Percentiles rank a stretch among this genome's conserved stretches.
phyloP scores from a whole-genome alignment of 2,888 invertebrate species.

The Suillia variegata region DNA sequence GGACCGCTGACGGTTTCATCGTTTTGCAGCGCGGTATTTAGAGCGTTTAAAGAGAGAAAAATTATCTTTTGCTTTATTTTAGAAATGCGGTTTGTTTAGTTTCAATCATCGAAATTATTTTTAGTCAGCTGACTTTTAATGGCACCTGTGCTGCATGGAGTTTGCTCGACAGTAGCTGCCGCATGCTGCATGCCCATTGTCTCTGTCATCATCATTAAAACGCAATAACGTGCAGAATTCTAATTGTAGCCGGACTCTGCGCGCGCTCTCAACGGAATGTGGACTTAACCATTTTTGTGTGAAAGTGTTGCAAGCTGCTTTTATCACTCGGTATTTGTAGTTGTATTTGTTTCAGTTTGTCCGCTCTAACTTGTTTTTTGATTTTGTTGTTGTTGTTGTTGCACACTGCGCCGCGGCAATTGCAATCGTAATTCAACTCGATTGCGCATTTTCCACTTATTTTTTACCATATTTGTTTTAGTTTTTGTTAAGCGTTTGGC shows the following conservation, averaged over 20 bases:
- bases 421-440: not conserved
- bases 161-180: too few relatives aligned
- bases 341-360: not conserved
- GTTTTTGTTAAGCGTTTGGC: too few relatives aligned
- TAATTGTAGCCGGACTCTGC: not conserved
- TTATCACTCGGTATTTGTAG: not conserved
- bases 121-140: too few relatives aligned
- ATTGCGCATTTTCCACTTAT: not conserved
- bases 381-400: not conserved
- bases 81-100: too few relatives aligned
- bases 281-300: not conserved
- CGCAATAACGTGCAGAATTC: conserved; percentile 9
- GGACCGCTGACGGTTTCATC: too few relatives aligned
- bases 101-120: too few relatives aligned
- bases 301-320: not conserved
- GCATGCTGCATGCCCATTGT: too few relatives aligned
- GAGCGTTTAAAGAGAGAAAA: too few relatives aligned
- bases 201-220: conserved; percentile 7
- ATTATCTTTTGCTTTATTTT: too few relatives aligned
- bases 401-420: too few relatives aligned
- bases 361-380: not conserved
- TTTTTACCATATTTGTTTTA: not conserved
- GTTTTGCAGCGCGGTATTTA: too few relatives aligned
- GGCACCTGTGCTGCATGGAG: too few relatives aligned
- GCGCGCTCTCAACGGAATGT: not conserved